These are phyloP conservation scores for Griposia aprilina DNA, from an alignment of 2,888 invertebrate species.

Conservation along the genomic window DNA sequence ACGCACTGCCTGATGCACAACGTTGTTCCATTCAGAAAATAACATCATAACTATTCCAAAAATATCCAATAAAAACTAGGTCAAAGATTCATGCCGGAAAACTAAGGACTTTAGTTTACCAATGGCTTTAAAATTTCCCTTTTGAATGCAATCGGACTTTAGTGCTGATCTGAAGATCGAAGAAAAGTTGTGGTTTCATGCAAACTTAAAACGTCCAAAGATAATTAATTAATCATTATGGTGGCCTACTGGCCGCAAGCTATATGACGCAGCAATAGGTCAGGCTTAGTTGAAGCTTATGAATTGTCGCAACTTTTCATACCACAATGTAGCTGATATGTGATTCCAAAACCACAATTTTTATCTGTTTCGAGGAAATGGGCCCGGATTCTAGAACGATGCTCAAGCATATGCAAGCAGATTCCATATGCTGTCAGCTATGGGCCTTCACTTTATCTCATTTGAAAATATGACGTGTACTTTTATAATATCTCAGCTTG, in stretches of 20 bases:
- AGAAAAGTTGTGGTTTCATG: constrained; percentile 18
- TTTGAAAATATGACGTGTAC: background rate
- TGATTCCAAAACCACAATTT: constrained; percentile 23
- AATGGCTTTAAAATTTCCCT: constrained; percentile 36
- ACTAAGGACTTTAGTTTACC: constrained; percentile 17
- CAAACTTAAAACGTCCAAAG: constrained; percentile 8
- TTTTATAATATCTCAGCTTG: background rate
- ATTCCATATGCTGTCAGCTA: background rate
- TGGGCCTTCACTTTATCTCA: background rate
- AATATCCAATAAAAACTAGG: constrained; percentile 38
- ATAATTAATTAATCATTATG: constrained; percentile 14
- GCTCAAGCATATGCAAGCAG: background rate
- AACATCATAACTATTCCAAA: constrained; percentile 39
- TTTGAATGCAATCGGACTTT: constrained; percentile 36
- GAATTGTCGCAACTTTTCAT: constrained; percentile 16
- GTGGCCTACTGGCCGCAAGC: constrained; percentile 3
- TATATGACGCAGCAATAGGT: constrained; percentile 17
- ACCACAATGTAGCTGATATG: constrained; percentile 2
- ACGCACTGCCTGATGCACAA: constrained; percentile 63
- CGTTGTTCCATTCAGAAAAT: constrained; percentile 45
- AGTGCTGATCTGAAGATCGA: constrained; percentile 20
- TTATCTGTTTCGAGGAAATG: background rate
- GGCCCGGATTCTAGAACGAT: background rate
- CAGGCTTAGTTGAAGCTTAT: constrained; percentile 14
- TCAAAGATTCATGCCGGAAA: constrained; percentile 37